Evolutionary conservation across 1,140 invertebrate species (phyloP), one percentile per base, ranked within the genome.

Genomic region (Camponotus pennsylvanicus): DNA sequence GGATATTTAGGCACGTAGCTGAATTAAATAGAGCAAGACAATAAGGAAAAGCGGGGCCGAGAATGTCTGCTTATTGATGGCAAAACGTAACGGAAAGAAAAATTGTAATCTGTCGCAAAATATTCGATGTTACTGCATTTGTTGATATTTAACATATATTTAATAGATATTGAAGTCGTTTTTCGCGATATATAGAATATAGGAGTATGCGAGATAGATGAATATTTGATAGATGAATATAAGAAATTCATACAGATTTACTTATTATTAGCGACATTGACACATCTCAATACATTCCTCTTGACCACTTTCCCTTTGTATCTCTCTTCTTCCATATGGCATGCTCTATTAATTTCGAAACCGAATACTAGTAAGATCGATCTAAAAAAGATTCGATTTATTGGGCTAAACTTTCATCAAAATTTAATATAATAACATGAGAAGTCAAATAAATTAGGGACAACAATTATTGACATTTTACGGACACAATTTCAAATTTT

Each of bases 1-100:
- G 79, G 69, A 83, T 63, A 83, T 83, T 83, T 83, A 83, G 79
- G 69, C 40, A 49, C 52, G 79, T 61, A 73, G 37, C 11, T 13
- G 18, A 3, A 49, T 6, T 73, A 75, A 83, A 75, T 83, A 69
- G 79, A 83, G 79, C 69, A 57, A 59, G 69, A 63, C 57, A 40
- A 49, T 3, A 32, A 55, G 69, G 42, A 83, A 83, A 83, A 83
- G 55, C 64, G 13, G 21, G 4, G 1, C 42, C 6, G 21, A 78
- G 63, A 52, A 79, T 79, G 13, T 27, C 21, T n/a, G n/a, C 9
- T n/a, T 18, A 15, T 42, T 37, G 27, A 37, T 32, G 13, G 45
- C n/a, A 21, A 52, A 52, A 27, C 9, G 45, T 21, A 69, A 67
- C 34, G 34, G 45, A 80, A 49, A 69, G 40, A 18, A 64, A 52